Base-by-base conservation (phyloP, 2,113 vertebrate species). In the Notarius lentiginosus region DNA sequence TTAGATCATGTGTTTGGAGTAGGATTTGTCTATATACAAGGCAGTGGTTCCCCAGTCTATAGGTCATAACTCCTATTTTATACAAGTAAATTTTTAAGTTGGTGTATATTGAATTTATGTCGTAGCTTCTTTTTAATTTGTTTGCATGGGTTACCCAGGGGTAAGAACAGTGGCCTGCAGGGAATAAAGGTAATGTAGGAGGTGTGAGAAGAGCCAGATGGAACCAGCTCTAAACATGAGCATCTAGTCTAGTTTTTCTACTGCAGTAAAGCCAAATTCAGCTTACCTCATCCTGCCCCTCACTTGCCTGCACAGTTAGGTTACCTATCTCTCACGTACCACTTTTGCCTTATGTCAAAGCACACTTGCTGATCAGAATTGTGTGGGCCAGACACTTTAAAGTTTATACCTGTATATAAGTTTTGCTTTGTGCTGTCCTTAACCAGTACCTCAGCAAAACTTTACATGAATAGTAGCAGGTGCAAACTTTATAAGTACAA, bases 111-210 rank as follows among this genome's bases (percentile, higher is more conserved):
- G 65, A 88, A 73, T 85, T 90, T 82, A 73, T 85, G 47, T 89
- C 89, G 84, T 86, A 89, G 87, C 73, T 53, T 89, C 79, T 83
- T 89, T 41, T 75, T 93, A 75, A 89, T 93, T 93, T 88, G 77
- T 91, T 93, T 94, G 92, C 94, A 95, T 94, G 94, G 88, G 91
- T 93, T 92, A 91, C 90, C 93, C 86, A 89, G 91, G 88, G 91
- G 87, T 87, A 65, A 92, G 87, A 94, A 91, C 91, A 93, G 91
- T 91, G 91, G 86, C 83, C 65, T 81, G 49, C 84, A 89, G 87
- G 75, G 77, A 87, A 73, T 58, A 10, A 70, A 82, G 49, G 79
- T 82, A 91, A 75, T 89, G 51, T 91, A 92, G 90, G 89, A 92
- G 56, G 88, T 90, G 83, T 12, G 66, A 84, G 73, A 80, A n/a